Base-by-base conservation (phyloP, 2,113 vertebrate species). In the Fregetta grallaria region DNA sequence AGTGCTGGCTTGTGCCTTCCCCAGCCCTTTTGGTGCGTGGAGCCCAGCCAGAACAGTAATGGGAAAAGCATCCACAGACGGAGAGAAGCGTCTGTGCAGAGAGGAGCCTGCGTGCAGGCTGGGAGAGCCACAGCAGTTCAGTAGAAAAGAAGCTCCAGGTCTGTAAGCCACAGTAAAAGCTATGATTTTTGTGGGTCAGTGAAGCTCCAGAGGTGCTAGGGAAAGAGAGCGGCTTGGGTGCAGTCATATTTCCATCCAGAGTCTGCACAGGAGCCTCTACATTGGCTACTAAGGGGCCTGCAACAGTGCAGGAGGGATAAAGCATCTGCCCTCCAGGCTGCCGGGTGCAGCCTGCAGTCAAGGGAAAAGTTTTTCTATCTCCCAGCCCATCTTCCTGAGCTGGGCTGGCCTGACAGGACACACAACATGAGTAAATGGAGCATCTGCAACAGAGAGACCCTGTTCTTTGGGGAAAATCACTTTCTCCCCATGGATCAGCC, bases 31-130 rank as follows among this genome's bases (percentile, higher is more conserved):
- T 78, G 91, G 88, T 56, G 78, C 30, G 2, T 45, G 93, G 95
- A 93, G 63, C 59, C n/a, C 40, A 14, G 96, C 95, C 95, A 97
- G 87, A 79, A 79, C 81, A 71, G 86, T 97, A 96, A 97, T 94
- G 94, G 88, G 88, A 94, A 96, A 97, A 97, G 96, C 95, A 96
- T 94, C 94, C 71, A 19, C 82, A 45, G 96, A 47, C 6, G 0
- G 75, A 29, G 94, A 38, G 82, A 72, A 87, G 53, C 0, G 44
- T 68, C 93, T 83, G 93, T 26, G 65, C 1, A 7, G 7, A 86
- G 68, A 47, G 83, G 32, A 91, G 77, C 72, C 80, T 25, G 68
- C 0, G 1, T 4, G 15, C 17, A 74, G 25, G 56, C 71, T 12
- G 56, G 32, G 27, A 53, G 34, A 49, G 73, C 44, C 1, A 4